Percentiles rank a stretch among this genome's conserved stretches.
Evolutionary conservation across 1,140 invertebrate genomes (phyloP).

Genomic region (Macrobrachium rosenbergii): DNA sequence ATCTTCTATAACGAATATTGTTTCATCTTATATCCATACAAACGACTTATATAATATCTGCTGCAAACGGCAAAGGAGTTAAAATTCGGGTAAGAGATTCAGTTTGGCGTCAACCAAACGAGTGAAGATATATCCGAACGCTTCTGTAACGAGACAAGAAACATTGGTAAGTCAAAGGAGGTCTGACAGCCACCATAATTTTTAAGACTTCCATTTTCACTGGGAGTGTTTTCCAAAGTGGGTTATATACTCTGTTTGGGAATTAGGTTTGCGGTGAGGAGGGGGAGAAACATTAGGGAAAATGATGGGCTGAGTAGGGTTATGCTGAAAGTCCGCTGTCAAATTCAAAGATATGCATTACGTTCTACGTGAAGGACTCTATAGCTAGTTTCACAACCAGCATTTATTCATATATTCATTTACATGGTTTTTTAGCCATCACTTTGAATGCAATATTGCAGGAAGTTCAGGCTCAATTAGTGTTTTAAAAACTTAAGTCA

Average conservation of each 20-base stretch:
- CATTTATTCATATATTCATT: too few species aligned
- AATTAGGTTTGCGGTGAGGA: conserved; percentile 16
- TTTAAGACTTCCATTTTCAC: conserved; percentile 49
- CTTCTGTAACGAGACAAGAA: conserved; percentile 41
- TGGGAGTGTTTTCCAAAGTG: conserved; percentile 53
- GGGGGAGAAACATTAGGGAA: background rate
- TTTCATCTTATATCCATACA: background rate
- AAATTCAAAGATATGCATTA: too few species aligned
- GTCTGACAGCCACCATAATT: conserved; percentile 59
- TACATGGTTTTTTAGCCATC: too few species aligned
- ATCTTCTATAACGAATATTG: background rate
- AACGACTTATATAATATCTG: background rate
- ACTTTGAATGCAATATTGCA: too few species aligned
- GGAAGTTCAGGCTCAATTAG: too few species aligned
- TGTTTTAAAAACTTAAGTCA: too few species aligned
- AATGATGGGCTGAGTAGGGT: background rate
- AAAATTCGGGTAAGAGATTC: too few species aligned
- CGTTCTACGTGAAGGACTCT: too few species aligned
- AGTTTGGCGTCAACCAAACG: too few species aligned
- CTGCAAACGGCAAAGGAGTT: too few species aligned
- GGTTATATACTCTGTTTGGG: conserved; percentile 37
- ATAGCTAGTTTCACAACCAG: too few species aligned
- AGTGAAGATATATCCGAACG: background rate
- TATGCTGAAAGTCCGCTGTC: background rate
- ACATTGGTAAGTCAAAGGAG: conserved; percentile 54